Base-by-base conservation (phyloP, 2,113 vertebrate genomes). In the Hiodon alosoides region DNA sequence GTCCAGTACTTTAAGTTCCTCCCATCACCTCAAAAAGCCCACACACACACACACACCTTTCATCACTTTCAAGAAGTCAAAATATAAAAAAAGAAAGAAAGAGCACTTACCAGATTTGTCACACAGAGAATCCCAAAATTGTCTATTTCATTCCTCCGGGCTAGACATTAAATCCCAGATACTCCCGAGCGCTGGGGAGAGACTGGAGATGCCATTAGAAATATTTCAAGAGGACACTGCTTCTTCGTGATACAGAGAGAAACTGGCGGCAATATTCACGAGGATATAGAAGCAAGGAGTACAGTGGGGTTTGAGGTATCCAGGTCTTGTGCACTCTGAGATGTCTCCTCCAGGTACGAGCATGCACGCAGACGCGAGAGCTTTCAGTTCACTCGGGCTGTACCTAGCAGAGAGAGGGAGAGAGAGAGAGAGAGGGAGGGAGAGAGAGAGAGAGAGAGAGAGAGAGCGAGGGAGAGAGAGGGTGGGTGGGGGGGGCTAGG, bases 161-260 rank as follows among this genome's bases (percentile, higher is more conserved):
- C 72, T 81, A 77, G 81, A 85, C 79, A 83, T 88, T 89, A 90
- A 89, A 90, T 91, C 89, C 91, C 88, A 87, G 84, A 83, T 85
- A 59, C 62, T 16, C 74, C 52, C 67, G 67, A 67, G 52, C 13
- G 58, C 77, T 78, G 74, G 31, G 73, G 81, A 80, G 78, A 78
- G 81, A 71, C 73, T 77, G 84, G 81, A 84, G 84, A 85, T 84
- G 85, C 88, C 89, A 88, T 86, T 50, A 73, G 87, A 80, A 83
- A 77, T 81, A 79, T 76, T 79, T 73, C 75, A 68, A 73, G 61
- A 80, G 81, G 80, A 76, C 59, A 68, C 4, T 6, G 79, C 77
- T 80, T 83, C 80, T 84, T 81, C 75, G 51, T 16, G 47, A 57
- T 7, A 72, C 8, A 10, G 48, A 16, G 48, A 64, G 17, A 14